These are phyloP conservation scores for Teinopalpus imperialis DNA, from an alignment of 2,888 invertebrate genomes.

Conservation along the genomic window DNA sequence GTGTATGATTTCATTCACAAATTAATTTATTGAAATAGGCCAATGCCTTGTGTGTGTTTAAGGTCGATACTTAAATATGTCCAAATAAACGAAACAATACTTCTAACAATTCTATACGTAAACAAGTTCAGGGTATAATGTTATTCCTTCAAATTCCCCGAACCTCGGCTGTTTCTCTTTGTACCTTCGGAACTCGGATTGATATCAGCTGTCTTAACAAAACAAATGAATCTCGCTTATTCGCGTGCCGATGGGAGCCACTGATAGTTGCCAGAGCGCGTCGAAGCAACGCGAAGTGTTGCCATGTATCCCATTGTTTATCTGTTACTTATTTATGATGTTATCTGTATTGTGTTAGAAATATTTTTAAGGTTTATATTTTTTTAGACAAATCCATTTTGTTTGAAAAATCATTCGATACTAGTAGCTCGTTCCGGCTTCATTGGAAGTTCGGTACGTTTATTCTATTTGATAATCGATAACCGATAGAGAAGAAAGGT, in stretches of 20 bases:
- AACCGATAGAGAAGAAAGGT: too few species aligned
- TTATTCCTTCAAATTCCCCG: not conserved
- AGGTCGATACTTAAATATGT: not conserved
- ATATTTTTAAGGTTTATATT: too few species aligned
- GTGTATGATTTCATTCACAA: not conserved
- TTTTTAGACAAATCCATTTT: too few species aligned
- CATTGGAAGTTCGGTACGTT: too few species aligned
- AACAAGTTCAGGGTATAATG: constrained; percentile 2
- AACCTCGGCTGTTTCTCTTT: constrained; percentile 1
- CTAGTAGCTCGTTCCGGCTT: too few species aligned
- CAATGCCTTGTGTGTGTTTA: not conserved
- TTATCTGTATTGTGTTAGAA: constrained; percentile 1
- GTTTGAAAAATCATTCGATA: too few species aligned
- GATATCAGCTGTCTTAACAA: constrained; percentile 14
- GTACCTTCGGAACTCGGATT: constrained; percentile 2
- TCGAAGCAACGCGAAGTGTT: not conserved
- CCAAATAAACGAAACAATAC: not conserved
- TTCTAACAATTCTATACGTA: constrained; percentile 2
- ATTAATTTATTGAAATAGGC: not conserved
- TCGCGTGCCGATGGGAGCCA: not conserved
- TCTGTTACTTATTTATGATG: constrained; percentile 8
- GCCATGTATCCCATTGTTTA: constrained; percentile 8
- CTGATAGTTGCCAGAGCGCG: constrained; percentile 14
- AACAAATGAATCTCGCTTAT: constrained; percentile 11
- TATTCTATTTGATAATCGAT: too few species aligned